These are phyloP conservation scores for Luehdorfia chinensis DNA, from an alignment of 1,140 invertebrate species.

Conservation along the genomic window DNA sequence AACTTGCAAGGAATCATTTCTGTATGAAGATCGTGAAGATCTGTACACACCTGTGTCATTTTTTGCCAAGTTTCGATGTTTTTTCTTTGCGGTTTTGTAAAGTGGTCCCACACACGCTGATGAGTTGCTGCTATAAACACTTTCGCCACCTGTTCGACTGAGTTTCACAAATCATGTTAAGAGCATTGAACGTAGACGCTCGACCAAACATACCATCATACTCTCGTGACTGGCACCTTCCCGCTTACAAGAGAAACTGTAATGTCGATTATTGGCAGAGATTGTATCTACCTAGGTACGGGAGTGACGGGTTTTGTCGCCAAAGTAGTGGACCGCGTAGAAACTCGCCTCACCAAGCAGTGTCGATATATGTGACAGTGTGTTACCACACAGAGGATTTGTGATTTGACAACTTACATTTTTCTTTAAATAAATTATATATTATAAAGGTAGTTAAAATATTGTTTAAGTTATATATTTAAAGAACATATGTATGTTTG, in stretches of 20 bases:
- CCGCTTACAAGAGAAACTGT: constrained; percentile 7
- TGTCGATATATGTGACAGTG: constrained; percentile 24
- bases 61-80: constrained; percentile 99
- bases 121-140: constrained; percentile 95
- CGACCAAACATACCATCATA: constrained; percentile 57
- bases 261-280: not conserved
- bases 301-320: constrained; percentile 22
- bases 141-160: constrained; percentile 98
- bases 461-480: too few species aligned
- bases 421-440: constrained; percentile 9
- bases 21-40: not conserved
- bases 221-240: constrained; percentile 40
- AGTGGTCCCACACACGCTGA: constrained; percentile 99
- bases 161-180: constrained; percentile 70
- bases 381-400: constrained; percentile 22
- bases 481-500: constrained; percentile 19
- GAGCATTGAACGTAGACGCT: constrained; percentile 36
- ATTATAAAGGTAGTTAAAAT: too few species aligned
- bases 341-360: constrained; percentile 14
- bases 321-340: constrained; percentile 7
- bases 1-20: too few species aligned
- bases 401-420: constrained; percentile 31
- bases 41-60: constrained; percentile 93
- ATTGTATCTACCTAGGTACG: constrained; percentile 29
- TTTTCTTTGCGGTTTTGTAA: constrained; percentile 98